Conservation (phyloP, 2,888 invertebrate genomes). For the Agrotis exclamationis region DNA sequence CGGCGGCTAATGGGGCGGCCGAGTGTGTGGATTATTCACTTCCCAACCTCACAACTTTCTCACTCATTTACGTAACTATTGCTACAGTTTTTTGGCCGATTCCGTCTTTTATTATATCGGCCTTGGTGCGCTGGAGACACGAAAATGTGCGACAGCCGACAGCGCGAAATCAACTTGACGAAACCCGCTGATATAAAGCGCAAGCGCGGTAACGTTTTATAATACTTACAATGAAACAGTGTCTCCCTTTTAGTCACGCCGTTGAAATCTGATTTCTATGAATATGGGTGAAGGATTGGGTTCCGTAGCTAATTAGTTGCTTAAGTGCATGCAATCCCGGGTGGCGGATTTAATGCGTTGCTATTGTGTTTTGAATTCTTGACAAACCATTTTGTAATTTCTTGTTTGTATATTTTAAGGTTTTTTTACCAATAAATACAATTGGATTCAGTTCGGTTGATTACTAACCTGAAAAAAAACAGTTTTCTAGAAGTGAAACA, state of each 20-base stretch:
- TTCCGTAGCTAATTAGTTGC: conserved; percentile 57
- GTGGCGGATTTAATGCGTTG: conserved; percentile 36
- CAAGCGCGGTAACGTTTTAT: conserved; percentile 70
- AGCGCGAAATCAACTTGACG: conserved; percentile 80
- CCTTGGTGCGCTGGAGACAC: conserved; percentile 81
- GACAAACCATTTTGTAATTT: conserved; percentile 39
- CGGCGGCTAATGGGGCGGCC: conserved; percentile 66
- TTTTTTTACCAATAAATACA: conserved; percentile 1
- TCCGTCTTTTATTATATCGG: conserved; percentile 79
- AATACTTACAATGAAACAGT: conserved; percentile 60
- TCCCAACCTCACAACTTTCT: conserved; percentile 80
- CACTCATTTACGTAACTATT: conserved; percentile 79
- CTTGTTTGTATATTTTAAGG: conserved; percentile 18
- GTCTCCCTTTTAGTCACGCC: conserved; percentile 80
- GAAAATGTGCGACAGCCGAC: conserved; percentile 76
- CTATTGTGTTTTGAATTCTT: conserved; percentile 49
- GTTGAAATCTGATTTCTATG: conserved; percentile 66
- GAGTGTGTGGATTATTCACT: conserved; percentile 65
- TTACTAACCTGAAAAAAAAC: not conserved
- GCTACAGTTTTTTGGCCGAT: conserved; percentile 80
- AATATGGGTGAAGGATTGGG: conserved; percentile 63
- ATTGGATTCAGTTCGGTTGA: not conserved
- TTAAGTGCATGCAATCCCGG: conserved; percentile 52
- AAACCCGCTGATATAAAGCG: conserved; percentile 73
- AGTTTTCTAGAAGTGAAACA: no score